These are phyloP conservation scores for Lasaia peninsularis DNA, from an alignment of 1,140 invertebrate species.

Conservation along the genomic window DNA sequence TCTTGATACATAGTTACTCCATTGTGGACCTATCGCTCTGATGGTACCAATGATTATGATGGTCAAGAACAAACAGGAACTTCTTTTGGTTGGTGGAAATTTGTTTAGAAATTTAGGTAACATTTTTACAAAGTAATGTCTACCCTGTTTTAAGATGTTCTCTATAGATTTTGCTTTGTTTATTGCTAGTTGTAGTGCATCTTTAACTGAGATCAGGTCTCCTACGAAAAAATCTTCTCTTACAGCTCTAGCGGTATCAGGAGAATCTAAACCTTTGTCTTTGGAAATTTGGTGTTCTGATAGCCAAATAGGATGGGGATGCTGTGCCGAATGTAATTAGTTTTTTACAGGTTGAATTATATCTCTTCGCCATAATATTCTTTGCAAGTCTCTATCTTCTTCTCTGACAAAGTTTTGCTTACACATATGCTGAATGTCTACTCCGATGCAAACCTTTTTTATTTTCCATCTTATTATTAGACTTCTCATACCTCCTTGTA, in stretches of 20 bases:
- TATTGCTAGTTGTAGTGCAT: conserved; percentile 30
- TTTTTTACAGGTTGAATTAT: conserved; percentile 13
- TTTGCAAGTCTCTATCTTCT: conserved; percentile 8
- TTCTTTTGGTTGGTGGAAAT: conserved; percentile 17
- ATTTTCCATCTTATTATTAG: too few species aligned
- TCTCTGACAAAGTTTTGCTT: conserved; percentile 1
- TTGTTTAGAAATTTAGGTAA: conserved; percentile 20
- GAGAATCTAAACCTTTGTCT: background rate
- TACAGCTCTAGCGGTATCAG: background rate
- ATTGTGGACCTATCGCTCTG: background rate
- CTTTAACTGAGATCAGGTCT: conserved; percentile 41
- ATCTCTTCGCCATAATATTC: too few species aligned
- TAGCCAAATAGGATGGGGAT: conserved; percentile 6
- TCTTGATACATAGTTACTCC: background rate
- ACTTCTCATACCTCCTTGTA: conserved; percentile 15
- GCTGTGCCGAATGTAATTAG: conserved; percentile 16
- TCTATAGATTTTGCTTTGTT: conserved; percentile 16
- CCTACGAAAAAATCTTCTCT: conserved; percentile 45
- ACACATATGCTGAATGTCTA: conserved; percentile 12
- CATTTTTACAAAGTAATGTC: conserved; percentile 34
- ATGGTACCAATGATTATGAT: background rate
- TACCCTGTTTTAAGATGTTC: conserved; percentile 18
- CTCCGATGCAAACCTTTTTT: background rate
- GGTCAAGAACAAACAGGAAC: background rate
- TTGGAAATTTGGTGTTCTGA: conserved; percentile 4